Percentiles rank a stretch among this genome's conserved stretches.
phyloP scores from a whole-genome alignment of 92 coral and sea anemone species.

The Parazoanthus swiftii region DNA sequence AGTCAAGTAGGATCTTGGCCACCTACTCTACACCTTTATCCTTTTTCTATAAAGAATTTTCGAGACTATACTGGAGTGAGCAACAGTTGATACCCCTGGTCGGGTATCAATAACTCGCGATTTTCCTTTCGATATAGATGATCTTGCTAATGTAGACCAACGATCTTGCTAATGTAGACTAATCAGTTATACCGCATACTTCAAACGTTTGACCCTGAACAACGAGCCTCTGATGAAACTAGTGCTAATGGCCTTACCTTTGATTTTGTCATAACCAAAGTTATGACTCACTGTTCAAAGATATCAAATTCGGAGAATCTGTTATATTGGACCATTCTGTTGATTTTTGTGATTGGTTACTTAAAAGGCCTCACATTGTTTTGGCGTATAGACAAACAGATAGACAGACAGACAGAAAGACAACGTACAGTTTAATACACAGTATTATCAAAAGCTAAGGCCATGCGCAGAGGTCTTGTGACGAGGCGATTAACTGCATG shows the following conservation, averaged over 20 bases:
- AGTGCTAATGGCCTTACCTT: not conserved
- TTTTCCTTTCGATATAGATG: too few relatives aligned
- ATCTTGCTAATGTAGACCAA: not conserved
- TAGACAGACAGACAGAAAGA: too few relatives aligned
- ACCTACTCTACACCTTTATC: too few relatives aligned
- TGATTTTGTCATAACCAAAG: not conserved
- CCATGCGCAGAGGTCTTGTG: too few relatives aligned
- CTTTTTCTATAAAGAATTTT: not conserved
- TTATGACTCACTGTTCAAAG: not conserved
- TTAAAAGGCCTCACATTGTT: too few relatives aligned
- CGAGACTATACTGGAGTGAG: not conserved
- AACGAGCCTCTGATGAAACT: not conserved
- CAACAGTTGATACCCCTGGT: not conserved
- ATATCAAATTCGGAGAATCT: not conserved
- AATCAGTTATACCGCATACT: not conserved
- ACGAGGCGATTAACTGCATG: not conserved
- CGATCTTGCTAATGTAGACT: not conserved
- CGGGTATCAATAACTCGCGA: too few relatives aligned
- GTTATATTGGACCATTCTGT: not conserved
- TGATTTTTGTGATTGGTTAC: too few relatives aligned
- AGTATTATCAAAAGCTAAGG: too few relatives aligned
- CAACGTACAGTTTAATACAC: too few relatives aligned
- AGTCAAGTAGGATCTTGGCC: not conserved
- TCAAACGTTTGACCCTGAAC: not conserved
- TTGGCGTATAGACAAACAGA: too few relatives aligned